phyloP scores from a whole-genome alignment of 2,888 invertebrate species.

The Liopterus haemorrhoidalis region DNA sequence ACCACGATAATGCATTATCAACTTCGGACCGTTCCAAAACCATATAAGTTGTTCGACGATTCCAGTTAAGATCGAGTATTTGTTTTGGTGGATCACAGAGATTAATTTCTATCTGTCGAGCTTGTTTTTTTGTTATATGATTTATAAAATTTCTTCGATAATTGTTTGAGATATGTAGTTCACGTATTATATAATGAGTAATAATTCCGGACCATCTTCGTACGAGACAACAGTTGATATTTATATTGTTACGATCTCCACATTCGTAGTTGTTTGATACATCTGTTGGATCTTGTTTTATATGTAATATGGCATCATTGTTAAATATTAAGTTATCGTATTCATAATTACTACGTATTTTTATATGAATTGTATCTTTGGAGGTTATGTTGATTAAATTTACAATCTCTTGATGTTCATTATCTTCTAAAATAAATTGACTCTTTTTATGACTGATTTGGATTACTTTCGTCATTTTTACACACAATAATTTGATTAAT shows the following conservation, averaged over 20 bases:
- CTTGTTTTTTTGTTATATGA: slow-evolving; percentile 5
- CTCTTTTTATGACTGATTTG: no score
- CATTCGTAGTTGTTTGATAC: slow-evolving; percentile 7
- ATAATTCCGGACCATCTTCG: slow-evolving; percentile 16
- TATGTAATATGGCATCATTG: neutral
- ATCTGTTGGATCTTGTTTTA: slow-evolving; percentile 5
- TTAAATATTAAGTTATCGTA: slow-evolving; percentile 13
- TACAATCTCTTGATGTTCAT: no score
- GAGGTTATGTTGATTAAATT: slow-evolving; percentile 17
- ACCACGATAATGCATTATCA: slow-evolving; percentile 84
- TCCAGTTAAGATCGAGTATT: slow-evolving; percentile 43
- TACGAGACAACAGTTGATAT: slow-evolving; percentile 1
- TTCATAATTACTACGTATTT: slow-evolving; percentile 11
- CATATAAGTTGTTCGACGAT: slow-evolving; percentile 47
- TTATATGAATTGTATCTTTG: neutral
- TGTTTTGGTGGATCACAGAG: slow-evolving; percentile 10
- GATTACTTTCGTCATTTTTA: no score
- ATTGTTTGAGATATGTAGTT: slow-evolving; percentile 4
- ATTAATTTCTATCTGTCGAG: slow-evolving; percentile 16
- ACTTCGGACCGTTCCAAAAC: slow-evolving; percentile 65
- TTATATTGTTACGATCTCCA: slow-evolving; percentile 3
- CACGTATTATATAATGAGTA: slow-evolving; percentile 16
- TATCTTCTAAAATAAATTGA: no score
- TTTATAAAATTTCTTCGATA: slow-evolving; percentile 13
- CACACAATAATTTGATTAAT: no score